phyloP scores from a whole-genome alignment of 2,113 vertebrate species.

The Corythornis madagascariensis region DNA sequence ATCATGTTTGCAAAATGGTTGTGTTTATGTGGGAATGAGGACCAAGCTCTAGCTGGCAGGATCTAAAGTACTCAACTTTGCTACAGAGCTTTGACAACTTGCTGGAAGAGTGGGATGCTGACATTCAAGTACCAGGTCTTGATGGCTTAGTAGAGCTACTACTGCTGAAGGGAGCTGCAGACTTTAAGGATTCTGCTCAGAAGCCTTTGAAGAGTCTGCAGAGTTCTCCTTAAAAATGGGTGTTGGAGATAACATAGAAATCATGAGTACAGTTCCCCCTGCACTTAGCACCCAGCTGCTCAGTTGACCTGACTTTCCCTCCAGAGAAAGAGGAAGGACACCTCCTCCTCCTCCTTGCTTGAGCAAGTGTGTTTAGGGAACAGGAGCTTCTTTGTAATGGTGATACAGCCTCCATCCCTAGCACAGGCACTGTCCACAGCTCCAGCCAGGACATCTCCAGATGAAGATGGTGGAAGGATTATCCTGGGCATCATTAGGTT shows the following conservation, averaged over 20 bases:
- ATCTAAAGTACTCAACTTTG: constrained; percentile 68
- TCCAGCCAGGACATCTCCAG: background rate
- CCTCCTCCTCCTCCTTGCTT: background rate
- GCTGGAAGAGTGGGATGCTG: constrained; percentile 29
- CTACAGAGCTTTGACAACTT: constrained; percentile 51
- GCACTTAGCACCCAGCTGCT: background rate
- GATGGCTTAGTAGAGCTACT: background rate
- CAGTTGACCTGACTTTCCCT: background rate
- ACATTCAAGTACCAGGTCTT: constrained; percentile 40
- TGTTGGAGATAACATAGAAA: background rate
- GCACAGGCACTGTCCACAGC: background rate
- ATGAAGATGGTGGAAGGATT: background rate
- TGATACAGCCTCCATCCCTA: background rate
- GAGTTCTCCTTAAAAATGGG: background rate
- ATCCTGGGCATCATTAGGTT: background rate
- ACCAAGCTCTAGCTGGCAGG: constrained; percentile 67
- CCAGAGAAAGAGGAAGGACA: background rate
- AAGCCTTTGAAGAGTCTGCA: background rate
- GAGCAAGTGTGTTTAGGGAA: background rate
- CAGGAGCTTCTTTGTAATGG: background rate
- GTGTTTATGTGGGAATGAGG: constrained; percentile 81
- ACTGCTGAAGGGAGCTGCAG: background rate
- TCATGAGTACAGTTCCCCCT: background rate
- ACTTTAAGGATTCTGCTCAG: background rate
- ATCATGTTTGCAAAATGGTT: constrained; percentile 84